Evolutionary conservation across 2,113 vertebrate genomes (phyloP), one percentile per base, ranked within the genome.

Genomic region (Erpornis zantholeuca): DNA sequence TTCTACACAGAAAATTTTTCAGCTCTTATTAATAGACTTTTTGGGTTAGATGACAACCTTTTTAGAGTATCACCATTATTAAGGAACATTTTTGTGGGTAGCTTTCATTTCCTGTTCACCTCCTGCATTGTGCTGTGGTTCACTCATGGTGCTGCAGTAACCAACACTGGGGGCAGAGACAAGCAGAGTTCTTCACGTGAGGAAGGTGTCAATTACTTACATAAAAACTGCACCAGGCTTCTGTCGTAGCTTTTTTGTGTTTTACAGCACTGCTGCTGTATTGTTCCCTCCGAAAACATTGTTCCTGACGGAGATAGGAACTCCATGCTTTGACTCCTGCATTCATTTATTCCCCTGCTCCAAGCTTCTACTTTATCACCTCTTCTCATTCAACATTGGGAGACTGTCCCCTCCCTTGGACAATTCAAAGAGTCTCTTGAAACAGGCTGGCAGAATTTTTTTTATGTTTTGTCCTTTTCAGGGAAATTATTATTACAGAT

Each of bases 61-160:
- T 49, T 88, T 49, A 78, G 36, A 83, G 47, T 71, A 68, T 60
- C 36, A 10, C 53, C 12, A 52, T 75, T 88, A 78, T 93, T 82
- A 90, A 88, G 88, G 80, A 78, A 53, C 65, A 84, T 75, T 86
- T 96, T 42, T 94, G 90, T 0, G 40, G 72, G 65, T 28, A 83
- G 56, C 52, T 88, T 93, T 94, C 69, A 60, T 94, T 96, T 96
- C 92, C 96, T 93, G 82, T 88, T 86, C 94, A 33, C 64, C 63
- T 81, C 56, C 78, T 86, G 60, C 60, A 72, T 53, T 42, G 73
- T 73, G 38, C 88, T 92, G 82, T 72, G 92, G 88, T 88, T 93
- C 28, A 3, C 75, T 68, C 19, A 24, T 6, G 40, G 28, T 53
- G 84, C 71, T 93, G 92, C 88, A 52, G 22, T 13, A 75, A 52